These are phyloP conservation scores for Oophaga sylvatica DNA, from an alignment of 2,797 vertebrate genomes.

Conservation along the genomic window DNA sequence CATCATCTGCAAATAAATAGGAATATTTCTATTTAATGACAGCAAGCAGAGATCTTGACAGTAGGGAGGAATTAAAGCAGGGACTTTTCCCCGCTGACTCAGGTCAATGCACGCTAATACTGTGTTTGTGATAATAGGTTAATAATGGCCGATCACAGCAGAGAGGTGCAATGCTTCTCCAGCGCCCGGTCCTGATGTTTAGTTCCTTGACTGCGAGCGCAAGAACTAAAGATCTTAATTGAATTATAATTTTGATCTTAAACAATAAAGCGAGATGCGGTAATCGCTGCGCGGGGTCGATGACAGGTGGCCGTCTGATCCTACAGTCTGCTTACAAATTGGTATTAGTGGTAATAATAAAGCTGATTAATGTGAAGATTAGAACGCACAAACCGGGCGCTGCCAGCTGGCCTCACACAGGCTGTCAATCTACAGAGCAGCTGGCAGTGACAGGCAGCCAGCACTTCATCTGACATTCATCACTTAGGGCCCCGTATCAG, in stretches of 20 bases:
- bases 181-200: constrained; percentile 63
- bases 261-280: constrained; percentile 76
- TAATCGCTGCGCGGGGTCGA: constrained; percentile 74
- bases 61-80: background rate
- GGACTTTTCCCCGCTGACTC: background rate
- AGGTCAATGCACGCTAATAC: background rate
- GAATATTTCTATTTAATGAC: background rate
- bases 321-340: constrained; percentile 90
- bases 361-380: constrained; percentile 92
- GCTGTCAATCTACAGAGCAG: constrained; percentile 76
- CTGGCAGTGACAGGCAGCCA: constrained; percentile 66
- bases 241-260: constrained; percentile 77
- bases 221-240: constrained; percentile 71
- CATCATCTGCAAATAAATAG: background rate
- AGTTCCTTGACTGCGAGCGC: constrained; percentile 65
- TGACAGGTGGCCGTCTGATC: constrained; percentile 96
- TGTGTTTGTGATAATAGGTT: background rate
- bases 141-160: background rate
- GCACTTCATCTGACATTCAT: background rate
- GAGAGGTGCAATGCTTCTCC: constrained; percentile 64
- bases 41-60: background rate
- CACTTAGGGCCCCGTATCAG: constrained; percentile 7
- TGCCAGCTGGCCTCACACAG: constrained; percentile 81
- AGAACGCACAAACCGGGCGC: constrained; percentile 85
- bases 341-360: constrained; percentile 93